A percentile compares a stretch with the other conserved stretches of the same genome.
phyloP scores from a whole-genome alignment of 2,797 vertebrate genomes.

The Erethizon dorsatum region DNA sequence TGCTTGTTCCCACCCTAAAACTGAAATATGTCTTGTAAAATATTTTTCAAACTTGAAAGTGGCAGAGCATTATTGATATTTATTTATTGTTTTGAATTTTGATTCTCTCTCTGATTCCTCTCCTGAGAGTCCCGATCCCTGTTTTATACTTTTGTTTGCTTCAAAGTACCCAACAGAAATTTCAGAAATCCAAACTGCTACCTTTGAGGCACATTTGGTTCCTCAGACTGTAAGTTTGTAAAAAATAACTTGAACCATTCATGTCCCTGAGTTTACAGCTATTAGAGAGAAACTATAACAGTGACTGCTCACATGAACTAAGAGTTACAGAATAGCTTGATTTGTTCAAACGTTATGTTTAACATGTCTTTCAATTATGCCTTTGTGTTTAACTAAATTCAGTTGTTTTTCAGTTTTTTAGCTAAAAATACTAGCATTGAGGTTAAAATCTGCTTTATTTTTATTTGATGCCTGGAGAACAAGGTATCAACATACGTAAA shows the following conservation, averaged over 20 bases:
- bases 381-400: slow-evolving; percentile 71
- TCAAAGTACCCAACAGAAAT: background rate
- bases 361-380: slow-evolving; percentile 21
- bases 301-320: slow-evolving; percentile 18
- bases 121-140: background rate
- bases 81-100: background rate
- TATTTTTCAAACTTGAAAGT: background rate
- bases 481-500: slow-evolving; percentile 48
- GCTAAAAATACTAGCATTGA: slow-evolving; percentile 37
- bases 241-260: slow-evolving; percentile 11
- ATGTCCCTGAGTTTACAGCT: background rate
- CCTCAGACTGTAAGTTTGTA: background rate
- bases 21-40: background rate
- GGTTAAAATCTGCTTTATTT: slow-evolving; percentile 50
- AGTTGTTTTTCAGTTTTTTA: slow-evolving; percentile 28
- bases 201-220: slow-evolving; percentile 23
- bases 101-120: background rate
- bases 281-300: slow-evolving; percentile 42
- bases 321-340: slow-evolving; percentile 30
- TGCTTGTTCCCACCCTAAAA: background rate
- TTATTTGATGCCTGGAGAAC: slow-evolving; percentile 39
- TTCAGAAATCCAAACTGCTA: background rate
- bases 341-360: background rate
- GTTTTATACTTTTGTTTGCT: background rate
- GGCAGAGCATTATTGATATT: background rate